Percentiles rank a stretch among this genome's conserved stretches.
Evolutionary conservation across 2,113 vertebrate species (phyloP).

Genomic region (Otolemur garnettii): DNA sequence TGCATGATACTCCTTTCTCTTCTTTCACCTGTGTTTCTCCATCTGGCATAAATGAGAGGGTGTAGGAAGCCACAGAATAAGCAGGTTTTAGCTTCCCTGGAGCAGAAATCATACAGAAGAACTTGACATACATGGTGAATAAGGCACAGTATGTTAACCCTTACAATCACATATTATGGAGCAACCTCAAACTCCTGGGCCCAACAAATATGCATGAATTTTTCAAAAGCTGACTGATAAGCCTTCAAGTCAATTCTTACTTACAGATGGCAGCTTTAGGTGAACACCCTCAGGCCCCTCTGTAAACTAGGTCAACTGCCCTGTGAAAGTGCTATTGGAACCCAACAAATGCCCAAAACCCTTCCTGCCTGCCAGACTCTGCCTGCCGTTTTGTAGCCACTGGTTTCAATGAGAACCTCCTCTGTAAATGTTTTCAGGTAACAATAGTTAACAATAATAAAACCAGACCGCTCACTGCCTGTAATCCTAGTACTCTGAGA

Average conservation of each 20-base stretch:
- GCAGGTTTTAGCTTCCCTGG: neutral
- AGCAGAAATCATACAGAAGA: constrained; percentile 11
- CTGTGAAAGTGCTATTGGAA: neutral
- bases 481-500: too few species aligned
- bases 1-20: neutral
- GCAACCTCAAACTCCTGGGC: too few species aligned
- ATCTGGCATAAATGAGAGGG: constrained; percentile 2
- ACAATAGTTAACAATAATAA: neutral
- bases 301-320: neutral
- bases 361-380: neutral
- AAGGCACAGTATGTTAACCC: neutral
- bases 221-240: constrained; percentile 16
- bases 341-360: neutral
- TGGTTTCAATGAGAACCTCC: neutral
- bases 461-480: neutral
- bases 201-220: neutral
- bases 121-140: neutral
- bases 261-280: neutral
- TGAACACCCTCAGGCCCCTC: neutral
- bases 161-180: neutral
- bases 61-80: neutral
- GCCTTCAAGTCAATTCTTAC: constrained; percentile 2
- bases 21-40: neutral
- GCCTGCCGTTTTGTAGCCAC: neutral
- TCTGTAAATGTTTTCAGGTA: neutral